Conservation (phyloP, 2,113 vertebrate genomes). For the Eonycteris spelaea region DNA sequence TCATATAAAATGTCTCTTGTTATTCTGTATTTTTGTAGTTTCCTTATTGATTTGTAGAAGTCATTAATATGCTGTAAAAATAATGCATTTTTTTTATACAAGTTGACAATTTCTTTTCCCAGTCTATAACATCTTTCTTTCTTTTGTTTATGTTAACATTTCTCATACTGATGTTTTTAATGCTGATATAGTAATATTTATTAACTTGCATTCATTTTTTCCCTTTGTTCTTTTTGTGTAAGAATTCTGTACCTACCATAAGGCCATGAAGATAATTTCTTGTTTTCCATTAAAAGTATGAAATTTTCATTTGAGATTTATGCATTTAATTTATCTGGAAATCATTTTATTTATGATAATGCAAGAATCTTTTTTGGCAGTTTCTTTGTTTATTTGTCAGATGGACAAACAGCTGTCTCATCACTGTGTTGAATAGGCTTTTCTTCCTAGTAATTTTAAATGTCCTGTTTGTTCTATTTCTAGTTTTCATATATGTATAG, state of each 20-base stretch:
- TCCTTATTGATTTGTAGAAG: neutral
- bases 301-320: neutral
- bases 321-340: neutral
- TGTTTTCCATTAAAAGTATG: neutral
- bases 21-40: neutral
- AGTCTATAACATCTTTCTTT: neutral
- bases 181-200: neutral
- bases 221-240: neutral
- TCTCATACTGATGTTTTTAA: neutral
- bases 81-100: neutral
- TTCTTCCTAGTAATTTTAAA: neutral
- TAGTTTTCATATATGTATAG: neutral
- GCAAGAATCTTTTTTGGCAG: neutral
- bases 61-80: neutral
- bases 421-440: neutral
- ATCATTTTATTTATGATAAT: neutral
- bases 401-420: neutral
- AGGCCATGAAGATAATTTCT: neutral
- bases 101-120: neutral
- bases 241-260: neutral
- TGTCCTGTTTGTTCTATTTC: neutral
- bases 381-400: neutral
- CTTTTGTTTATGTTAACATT: conserved; percentile 5
- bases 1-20: neutral
- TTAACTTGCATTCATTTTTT: neutral